Evolutionary conservation across 2,888 invertebrate genomes (phyloP).

Genomic region (Pegoplata infirma): DNA sequence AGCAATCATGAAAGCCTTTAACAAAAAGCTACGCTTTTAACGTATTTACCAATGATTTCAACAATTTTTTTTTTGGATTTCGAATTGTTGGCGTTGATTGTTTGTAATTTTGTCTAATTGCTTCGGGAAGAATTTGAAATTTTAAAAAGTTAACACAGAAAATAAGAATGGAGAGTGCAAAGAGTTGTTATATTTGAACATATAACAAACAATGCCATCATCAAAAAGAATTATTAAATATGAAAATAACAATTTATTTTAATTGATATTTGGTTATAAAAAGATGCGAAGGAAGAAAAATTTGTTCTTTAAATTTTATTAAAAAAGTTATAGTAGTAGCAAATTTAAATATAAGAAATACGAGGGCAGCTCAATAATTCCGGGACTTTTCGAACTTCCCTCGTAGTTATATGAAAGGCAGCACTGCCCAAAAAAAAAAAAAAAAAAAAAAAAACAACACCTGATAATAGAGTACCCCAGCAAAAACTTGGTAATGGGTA

Average conservation of each 20-base stretch:
- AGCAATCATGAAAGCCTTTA: slow-evolving; percentile 18
- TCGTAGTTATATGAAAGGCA: too few relatives aligned
- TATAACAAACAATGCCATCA: slow-evolving; percentile 32
- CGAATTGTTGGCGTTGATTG: slow-evolving; percentile 54
- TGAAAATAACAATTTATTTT: slow-evolving; percentile 55
- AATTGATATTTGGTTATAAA: slow-evolving; percentile 60
- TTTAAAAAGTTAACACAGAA: slow-evolving; percentile 46
- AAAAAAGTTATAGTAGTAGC: too few relatives aligned
- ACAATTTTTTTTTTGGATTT: slow-evolving; percentile 26
- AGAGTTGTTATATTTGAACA: slow-evolving; percentile 2
- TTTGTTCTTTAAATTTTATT: too few relatives aligned
- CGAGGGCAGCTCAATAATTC: too few relatives aligned
- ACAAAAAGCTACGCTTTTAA: slow-evolving; percentile 55
- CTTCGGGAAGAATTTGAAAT: slow-evolving; percentile 58
- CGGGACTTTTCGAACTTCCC: too few relatives aligned
- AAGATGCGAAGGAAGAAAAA: too few relatives aligned
- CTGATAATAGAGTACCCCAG: too few relatives aligned
- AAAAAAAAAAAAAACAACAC: too few relatives aligned
- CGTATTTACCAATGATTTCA: slow-evolving; percentile 54
- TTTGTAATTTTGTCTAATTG: slow-evolving; percentile 63
- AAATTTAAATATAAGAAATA: too few relatives aligned
- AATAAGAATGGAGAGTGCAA: neutral
- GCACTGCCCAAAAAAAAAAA: too few relatives aligned
- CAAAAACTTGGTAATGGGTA: too few relatives aligned
- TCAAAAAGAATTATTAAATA: slow-evolving; percentile 61